These are phyloP conservation scores for Sinocyclocheilus rhinocerous DNA, from an alignment of 2,113 vertebrate genomes.

Conservation along the genomic window DNA sequence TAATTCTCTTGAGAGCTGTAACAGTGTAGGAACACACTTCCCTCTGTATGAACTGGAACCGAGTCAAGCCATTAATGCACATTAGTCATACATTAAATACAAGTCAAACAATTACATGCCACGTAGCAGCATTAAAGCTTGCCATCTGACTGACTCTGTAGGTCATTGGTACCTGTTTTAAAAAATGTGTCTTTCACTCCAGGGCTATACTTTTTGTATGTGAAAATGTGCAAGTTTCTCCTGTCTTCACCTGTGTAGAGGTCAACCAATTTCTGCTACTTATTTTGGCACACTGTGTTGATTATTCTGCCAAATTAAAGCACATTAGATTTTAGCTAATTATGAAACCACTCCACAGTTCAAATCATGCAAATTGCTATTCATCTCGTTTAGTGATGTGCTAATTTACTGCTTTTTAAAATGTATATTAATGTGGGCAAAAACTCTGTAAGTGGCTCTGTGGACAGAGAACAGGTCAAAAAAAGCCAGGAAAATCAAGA, in stretches of 20 bases:
- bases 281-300: conserved; percentile 69
- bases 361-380: conserved; percentile 62
- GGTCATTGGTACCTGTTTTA: conserved; percentile 42
- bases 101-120: conserved; percentile 67
- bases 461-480: conserved; percentile 65
- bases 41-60: conserved; percentile 53
- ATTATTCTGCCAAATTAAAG: conserved; percentile 72
- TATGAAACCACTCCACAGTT: conserved; percentile 64
- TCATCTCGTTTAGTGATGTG: conserved; percentile 72
- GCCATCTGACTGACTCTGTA: conserved; percentile 29
- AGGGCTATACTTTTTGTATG: conserved; percentile 40
- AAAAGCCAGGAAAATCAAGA: conserved; percentile 42
- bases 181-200: conserved; percentile 41
- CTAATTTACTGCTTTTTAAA: conserved; percentile 65
- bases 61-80: conserved; percentile 72
- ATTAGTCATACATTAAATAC: conserved; percentile 72
- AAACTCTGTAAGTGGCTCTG: conserved; percentile 70
- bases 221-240: conserved; percentile 53
- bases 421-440: conserved; percentile 71
- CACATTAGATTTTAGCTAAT: conserved; percentile 59
- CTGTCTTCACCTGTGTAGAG: conserved; percentile 61
- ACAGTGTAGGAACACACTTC: conserved; percentile 67
- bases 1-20: conserved; percentile 69
- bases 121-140: conserved; percentile 45
- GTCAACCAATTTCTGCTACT: conserved; percentile 63